phyloP scores from a whole-genome alignment of 2,888 invertebrate genomes.

The Spicauda simplicius region DNA sequence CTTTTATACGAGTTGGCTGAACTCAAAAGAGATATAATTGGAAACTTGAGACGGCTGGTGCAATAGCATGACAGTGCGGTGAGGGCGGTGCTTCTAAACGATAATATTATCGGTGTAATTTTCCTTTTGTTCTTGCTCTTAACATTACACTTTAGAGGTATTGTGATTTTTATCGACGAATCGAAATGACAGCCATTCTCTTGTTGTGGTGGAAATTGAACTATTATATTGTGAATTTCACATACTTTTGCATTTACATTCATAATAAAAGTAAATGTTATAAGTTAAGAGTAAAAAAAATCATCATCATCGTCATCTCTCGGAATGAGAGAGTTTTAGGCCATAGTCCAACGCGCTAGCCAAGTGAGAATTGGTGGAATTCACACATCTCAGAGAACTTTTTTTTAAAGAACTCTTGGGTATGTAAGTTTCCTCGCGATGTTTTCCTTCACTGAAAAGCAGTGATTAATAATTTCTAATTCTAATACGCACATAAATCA shows the following conservation, averaged over 20 bases:
- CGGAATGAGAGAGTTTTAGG: too few species aligned
- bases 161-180: conserved; percentile 19
- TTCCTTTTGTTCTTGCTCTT: conserved; percentile 36
- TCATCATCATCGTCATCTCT: too few species aligned
- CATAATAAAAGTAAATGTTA: too few species aligned
- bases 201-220: neutral
- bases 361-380: too few species aligned
- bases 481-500: too few species aligned
- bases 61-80: conserved; percentile 58
- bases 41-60: conserved; percentile 72
- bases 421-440: too few species aligned
- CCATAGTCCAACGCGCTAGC: too few species aligned
- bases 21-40: conserved; percentile 78
- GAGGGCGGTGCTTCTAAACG: conserved; percentile 63
- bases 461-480: too few species aligned
- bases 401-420: too few species aligned
- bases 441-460: too few species aligned
- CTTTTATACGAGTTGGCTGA: conserved; percentile 80
- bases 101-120: conserved; percentile 56
- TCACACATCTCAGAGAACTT: too few species aligned
- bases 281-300: too few species aligned
- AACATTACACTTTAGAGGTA: conserved; percentile 30
- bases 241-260: neutral
- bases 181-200: neutral
- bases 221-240: neutral